Conservation (phyloP, 2,888 invertebrate genomes). For the Anagyrus pseudococci region DNA sequence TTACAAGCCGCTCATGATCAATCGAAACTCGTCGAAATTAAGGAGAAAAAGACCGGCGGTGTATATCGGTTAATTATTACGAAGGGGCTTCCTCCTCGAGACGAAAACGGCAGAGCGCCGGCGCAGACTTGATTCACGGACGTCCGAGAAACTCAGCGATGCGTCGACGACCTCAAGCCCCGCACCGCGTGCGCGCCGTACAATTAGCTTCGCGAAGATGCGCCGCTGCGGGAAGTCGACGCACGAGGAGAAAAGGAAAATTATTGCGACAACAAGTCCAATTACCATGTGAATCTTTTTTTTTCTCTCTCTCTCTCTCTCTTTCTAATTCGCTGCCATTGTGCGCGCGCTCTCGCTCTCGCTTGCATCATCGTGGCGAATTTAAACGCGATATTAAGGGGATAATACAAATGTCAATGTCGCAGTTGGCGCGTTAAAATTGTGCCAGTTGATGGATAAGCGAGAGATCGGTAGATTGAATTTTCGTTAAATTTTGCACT, state of each 20-base stretch:
- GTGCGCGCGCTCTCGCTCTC: neutral
- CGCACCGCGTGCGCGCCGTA: conserved; percentile 19
- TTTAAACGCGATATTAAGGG: neutral
- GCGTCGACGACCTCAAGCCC: conserved; percentile 41
- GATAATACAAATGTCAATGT: neutral
- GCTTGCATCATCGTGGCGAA: neutral
- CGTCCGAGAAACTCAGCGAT: conserved; percentile 43
- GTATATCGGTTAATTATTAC: no score
- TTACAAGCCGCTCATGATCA: no score
- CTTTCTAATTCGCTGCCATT: no score
- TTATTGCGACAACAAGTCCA: neutral
- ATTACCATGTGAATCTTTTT: neutral
- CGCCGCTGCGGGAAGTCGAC: neutral
- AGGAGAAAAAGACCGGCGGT: no score
- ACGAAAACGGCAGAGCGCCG: no score
- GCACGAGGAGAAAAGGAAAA: neutral
- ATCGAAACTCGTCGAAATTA: no score
- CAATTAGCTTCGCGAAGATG: neutral
- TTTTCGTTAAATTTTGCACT: no score
- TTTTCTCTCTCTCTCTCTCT: no score
- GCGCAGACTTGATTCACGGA: conserved; percentile 21
- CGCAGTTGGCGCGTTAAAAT: neutral
- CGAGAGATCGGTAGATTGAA: no score
- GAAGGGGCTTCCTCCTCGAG: no score
- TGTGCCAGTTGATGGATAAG: no score